Evolutionary conservation across 2,113 vertebrate species (phyloP), one percentile per base, ranked within the genome.

Genomic region (Atlantisia rogersi): DNA sequence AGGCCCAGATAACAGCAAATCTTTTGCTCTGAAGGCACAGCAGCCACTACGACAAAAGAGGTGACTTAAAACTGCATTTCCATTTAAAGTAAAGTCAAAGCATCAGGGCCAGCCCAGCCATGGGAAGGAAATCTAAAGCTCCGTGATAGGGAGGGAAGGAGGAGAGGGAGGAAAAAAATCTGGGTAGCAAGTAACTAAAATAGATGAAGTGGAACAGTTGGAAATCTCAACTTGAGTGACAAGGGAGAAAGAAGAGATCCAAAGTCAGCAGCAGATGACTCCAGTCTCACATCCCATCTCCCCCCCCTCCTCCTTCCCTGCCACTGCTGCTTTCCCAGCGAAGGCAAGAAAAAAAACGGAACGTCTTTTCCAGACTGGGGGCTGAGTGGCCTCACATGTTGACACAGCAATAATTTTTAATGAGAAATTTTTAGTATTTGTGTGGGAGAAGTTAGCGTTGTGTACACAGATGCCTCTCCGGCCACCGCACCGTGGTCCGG

Each of bases 351-450:
- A 93, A 46, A 90, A 91, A 84, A 1, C 73, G 85, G 91, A 98
- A 98, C 98, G 75, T 70, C 96, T 98, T 98, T 98, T 98, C 97
- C 98, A 98, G 98, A 98, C 82, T 97, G 97, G 98, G 95, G 96
- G 89, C 97, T 85, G 91, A 92, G 95, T 20, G 82, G 97, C 96
- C 98, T 95, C 97, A 95, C 97, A 98, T 99, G 98, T 98, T 98
- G 98, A 98, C 98, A 98, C 97, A 98, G 97, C 97, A 97, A 98
- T 98, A 98, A 98, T 98, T 98, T 98, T 98, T 99, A 98, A 98
- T 98, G 97, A 98, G 98, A 98, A 98, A 98, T 97, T 97, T 97
- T 96, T 97, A 97, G 98, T 98, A 98, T 98, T 98, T 98, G 98
- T 98, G 98, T 98, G 98, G 98, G 98, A 99, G 98, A 98, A 96